A percentile compares a stretch with the other conserved stretches of the same genome.
phyloP scores from a whole-genome alignment of 2,888 invertebrate species.

The Sepioteuthis lessoniana region DNA sequence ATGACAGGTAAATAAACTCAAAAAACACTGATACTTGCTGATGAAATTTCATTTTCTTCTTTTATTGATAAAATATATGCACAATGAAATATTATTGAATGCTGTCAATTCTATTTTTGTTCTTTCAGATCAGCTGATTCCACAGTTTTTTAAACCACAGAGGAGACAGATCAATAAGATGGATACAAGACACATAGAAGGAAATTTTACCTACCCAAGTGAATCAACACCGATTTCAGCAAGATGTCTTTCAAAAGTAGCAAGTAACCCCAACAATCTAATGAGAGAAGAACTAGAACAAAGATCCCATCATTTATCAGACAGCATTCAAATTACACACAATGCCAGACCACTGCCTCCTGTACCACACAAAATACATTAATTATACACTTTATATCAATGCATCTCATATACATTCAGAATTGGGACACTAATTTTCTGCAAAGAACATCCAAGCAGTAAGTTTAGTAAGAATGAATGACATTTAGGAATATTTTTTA shows the following conservation, averaged over 20 bases:
- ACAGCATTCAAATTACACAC: slow-evolving; percentile 33
- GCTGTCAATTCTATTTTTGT: neutral
- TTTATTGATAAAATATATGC: no score
- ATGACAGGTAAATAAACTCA: neutral
- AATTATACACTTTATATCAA: neutral
- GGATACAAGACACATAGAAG: neutral
- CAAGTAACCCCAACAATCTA: neutral
- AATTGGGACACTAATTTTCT: neutral
- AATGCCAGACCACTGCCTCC: slow-evolving; percentile 33
- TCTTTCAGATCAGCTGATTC: neutral
- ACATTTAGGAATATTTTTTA: neutral
- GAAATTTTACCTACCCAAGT: neutral
- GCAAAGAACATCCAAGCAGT: neutral
- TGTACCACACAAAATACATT: neutral
- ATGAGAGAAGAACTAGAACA: neutral
- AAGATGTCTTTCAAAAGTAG: neutral
- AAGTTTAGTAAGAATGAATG: neutral
- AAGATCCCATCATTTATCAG: neutral
- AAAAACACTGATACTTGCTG: neutral
- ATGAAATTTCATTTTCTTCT: neutral
- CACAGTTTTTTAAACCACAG: neutral
- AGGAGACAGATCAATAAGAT: neutral
- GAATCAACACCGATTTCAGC: slow-evolving; percentile 8
- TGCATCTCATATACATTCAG: neutral
- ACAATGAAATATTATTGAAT: neutral